A percentile compares a stretch with the other conserved stretches of the same genome.
Conservation (phyloP, 2,113 vertebrate species). For the Seriola dumerili region DNA sequence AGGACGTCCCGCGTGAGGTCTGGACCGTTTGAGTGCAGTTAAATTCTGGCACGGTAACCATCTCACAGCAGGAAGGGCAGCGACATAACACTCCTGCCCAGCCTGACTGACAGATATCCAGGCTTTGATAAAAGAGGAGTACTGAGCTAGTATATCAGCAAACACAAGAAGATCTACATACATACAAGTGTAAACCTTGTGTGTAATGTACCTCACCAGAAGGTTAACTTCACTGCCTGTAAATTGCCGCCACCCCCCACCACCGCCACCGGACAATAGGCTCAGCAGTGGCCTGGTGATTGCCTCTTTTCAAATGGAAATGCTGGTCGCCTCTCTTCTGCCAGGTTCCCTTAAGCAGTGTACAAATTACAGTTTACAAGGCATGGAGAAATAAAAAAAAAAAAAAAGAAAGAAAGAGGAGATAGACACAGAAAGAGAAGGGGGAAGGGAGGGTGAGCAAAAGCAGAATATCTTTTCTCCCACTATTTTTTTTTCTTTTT, state of each 20-base stretch:
- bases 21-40: not conserved
- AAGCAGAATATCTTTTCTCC: constrained; percentile 91
- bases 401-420: constrained; percentile 33
- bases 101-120: not conserved
- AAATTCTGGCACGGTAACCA: not conserved
- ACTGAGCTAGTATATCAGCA: constrained; percentile 37
- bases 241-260: constrained; percentile 86
- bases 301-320: constrained; percentile 99
- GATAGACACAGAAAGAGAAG: constrained; percentile 61
- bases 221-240: constrained; percentile 84
- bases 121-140: constrained; percentile 14
- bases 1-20: constrained; percentile 1
- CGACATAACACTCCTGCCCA: not conserved
- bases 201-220: constrained; percentile 71
- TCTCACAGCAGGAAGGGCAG: not conserved
- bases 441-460: constrained; percentile 55
- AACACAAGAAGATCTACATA: constrained; percentile 51
- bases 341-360: constrained; percentile 94
- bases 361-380: constrained; percentile 99
- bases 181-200: constrained; percentile 27
- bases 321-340: constrained; percentile 94
- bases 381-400: constrained; percentile 86
- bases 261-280: constrained; percentile 92
- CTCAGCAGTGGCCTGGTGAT: constrained; percentile 97
- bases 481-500: constrained; percentile 74